Evolutionary conservation across 1,140 invertebrate species (phyloP).

Genomic region (Tenebrio molitor): DNA sequence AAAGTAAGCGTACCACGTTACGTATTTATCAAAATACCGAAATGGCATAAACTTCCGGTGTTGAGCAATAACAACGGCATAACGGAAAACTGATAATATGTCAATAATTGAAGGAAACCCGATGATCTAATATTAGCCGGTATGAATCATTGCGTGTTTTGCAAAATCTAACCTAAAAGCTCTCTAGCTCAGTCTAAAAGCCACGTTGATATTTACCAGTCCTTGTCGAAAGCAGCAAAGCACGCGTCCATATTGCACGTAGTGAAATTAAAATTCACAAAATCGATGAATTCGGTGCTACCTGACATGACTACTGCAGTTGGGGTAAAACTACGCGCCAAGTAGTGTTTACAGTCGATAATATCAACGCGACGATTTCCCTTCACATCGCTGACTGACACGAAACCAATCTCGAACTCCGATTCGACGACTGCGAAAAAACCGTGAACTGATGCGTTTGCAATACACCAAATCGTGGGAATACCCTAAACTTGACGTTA

Average conservation of each 20-base stretch:
- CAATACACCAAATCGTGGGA: conserved; percentile 4
- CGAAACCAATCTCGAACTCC: conserved; percentile 26
- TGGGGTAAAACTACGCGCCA: conserved; percentile 50
- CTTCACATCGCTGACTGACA: conserved; percentile 44
- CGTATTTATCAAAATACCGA: no score
- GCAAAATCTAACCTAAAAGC: conserved; percentile 24
- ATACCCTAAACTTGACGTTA: background rate
- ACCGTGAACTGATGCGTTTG: background rate
- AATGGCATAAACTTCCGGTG: no score
- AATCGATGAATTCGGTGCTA: conserved; percentile 54
- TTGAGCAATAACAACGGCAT: no score
- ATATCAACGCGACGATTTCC: conserved; percentile 41
- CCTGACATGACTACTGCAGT: conserved; percentile 55
- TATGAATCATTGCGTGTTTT: background rate
- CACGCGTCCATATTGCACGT: conserved; percentile 82
- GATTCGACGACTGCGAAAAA: conserved; percentile 6
- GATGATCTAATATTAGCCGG: background rate
- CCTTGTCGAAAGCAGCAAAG: conserved; percentile 87
- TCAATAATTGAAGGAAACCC: no score
- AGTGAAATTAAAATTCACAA: conserved; percentile 46
- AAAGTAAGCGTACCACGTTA: no score
- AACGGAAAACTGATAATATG: no score
- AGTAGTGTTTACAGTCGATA: conserved; percentile 49
- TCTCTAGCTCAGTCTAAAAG: background rate
- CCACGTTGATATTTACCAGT: conserved; percentile 71